These are phyloP conservation scores for Archips crataeganus DNA, from an alignment of 2,888 invertebrate genomes.

Conservation along the genomic window DNA sequence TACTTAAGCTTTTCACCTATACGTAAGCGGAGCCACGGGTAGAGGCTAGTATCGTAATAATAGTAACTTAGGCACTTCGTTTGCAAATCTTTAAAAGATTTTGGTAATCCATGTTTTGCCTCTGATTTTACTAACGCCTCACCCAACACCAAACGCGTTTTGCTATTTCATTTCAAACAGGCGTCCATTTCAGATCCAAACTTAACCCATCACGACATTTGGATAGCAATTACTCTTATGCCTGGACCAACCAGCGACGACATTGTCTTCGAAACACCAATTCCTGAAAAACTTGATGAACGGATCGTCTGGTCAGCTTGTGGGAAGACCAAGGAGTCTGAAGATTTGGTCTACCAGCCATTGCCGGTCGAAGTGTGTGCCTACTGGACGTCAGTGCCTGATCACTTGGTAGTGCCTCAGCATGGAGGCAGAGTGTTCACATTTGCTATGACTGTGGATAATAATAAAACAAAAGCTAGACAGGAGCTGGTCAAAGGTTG, in stretches of 20 bases:
- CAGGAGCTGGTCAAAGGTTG: conserved; percentile 73
- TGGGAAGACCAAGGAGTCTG: conserved; percentile 72
- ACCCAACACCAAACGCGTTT: background rate
- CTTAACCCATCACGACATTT: conserved; percentile 75
- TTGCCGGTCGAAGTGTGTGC: conserved; percentile 71
- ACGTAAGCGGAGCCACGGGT: too few relatives aligned
- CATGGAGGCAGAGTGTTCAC: conserved; percentile 79
- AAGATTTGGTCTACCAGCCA: conserved; percentile 72
- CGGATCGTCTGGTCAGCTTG: conserved; percentile 67
- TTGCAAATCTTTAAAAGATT: too few relatives aligned
- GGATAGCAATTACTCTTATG: conserved; percentile 76
- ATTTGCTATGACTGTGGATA: conserved; percentile 84
- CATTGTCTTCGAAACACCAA: conserved; percentile 69
- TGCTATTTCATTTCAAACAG: conserved; percentile 12
- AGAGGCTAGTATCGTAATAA: too few relatives aligned
- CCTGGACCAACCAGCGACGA: conserved; percentile 75
- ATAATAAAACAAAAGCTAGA: conserved; percentile 76
- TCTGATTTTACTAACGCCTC: background rate
- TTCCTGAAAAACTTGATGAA: conserved; percentile 71
- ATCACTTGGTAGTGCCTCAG: conserved; percentile 77
- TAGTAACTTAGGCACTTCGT: too few relatives aligned
- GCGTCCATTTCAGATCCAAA: conserved; percentile 70
- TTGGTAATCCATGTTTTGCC: too few relatives aligned
- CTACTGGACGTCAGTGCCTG: conserved; percentile 81
- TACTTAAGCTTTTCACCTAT: too few relatives aligned